Percentiles rank a stretch among this genome's conserved stretches.
phyloP scores from a whole-genome alignment of 1,140 invertebrate species.

The Tetragonula clypearis region DNA sequence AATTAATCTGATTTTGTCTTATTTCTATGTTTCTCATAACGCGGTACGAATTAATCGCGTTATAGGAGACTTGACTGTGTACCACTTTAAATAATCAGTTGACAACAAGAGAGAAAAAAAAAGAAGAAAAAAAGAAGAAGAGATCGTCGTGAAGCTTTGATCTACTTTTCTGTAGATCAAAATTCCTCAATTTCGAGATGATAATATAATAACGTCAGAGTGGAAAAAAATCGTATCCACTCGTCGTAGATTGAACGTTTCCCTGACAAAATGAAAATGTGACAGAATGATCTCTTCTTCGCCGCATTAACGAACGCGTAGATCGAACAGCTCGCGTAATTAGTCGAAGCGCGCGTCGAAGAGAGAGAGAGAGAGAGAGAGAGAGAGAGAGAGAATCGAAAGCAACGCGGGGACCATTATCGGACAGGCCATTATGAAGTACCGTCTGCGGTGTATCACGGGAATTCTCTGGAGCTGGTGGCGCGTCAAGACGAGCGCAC shows the following conservation, averaged over 20 bases:
- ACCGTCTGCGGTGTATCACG: not conserved
- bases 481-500: slow-evolving; percentile 33
- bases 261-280: too few relatives aligned
- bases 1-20: too few relatives aligned
- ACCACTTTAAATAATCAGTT: too few relatives aligned
- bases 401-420: not conserved
- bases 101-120: too few relatives aligned
- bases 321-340: slow-evolving; percentile 3
- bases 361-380: not conserved
- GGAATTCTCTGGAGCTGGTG: slow-evolving; percentile 4
- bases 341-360: slow-evolving; percentile 1
- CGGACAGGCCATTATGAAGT: slow-evolving; percentile 30
- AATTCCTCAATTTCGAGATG: not conserved
- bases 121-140: too few relatives aligned
- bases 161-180: too few relatives aligned
- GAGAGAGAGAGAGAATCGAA: not conserved
- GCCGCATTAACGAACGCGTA: not conserved
- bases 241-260: not conserved
- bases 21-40: too few relatives aligned
- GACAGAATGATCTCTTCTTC: not conserved
- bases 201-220: not conserved
- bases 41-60: too few relatives aligned
- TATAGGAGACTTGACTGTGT: too few relatives aligned
- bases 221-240: not conserved
- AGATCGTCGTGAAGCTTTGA: too few relatives aligned